Conservation (phyloP, 2,113 vertebrate species). For the Mesitornis unicolor region DNA sequence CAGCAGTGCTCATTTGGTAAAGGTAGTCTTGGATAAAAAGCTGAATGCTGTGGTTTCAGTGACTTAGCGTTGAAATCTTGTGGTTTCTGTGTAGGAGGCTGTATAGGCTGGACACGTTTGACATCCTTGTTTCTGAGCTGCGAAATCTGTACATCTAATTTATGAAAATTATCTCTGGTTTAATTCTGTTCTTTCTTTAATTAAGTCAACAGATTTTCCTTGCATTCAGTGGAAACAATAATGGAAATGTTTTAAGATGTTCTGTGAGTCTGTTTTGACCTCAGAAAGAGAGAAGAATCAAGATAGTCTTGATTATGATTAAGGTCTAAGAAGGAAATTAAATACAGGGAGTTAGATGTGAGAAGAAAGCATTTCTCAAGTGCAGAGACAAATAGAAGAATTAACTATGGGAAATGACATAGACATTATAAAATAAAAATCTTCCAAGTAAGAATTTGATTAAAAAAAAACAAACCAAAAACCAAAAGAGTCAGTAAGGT, state of each 20-base stretch:
- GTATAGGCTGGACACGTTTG: constrained; percentile 22
- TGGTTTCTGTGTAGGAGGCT: constrained; percentile 71
- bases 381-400: background rate
- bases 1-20: background rate
- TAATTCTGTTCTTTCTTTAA: constrained; percentile 64
- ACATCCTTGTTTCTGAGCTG: constrained; percentile 69
- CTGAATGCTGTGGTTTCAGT: constrained; percentile 47
- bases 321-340: constrained; percentile 7
- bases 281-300: background rate
- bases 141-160: constrained; percentile 70
- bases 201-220: constrained; percentile 61
- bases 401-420: background rate
- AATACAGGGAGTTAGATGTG: background rate
- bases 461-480: background rate
- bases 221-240: constrained; percentile 61
- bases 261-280: constrained; percentile 26
- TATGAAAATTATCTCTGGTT: constrained; percentile 61
- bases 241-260: constrained; percentile 70
- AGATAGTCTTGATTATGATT: background rate
- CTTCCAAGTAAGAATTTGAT: background rate
- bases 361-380: background rate
- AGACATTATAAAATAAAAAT: background rate
- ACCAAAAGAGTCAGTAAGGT: background rate
- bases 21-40: constrained; percentile 46
- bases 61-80: constrained; percentile 50